Conservation (phyloP, 2,888 invertebrate genomes). For the Reticulitermes lucifugus region DNA sequence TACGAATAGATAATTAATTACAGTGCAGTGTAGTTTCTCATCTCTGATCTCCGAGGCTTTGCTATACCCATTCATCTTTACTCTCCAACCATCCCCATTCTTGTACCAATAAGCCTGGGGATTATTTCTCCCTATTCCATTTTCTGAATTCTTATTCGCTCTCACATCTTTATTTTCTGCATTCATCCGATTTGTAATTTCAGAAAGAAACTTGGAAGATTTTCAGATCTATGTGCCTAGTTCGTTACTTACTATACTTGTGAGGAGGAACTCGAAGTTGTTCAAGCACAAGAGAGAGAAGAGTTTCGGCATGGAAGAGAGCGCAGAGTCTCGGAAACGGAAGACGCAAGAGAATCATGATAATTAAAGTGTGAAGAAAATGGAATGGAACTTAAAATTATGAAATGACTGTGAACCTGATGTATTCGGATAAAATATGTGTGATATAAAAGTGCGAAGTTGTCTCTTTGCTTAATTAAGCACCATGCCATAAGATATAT, state of each 20-base stretch:
- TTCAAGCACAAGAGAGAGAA: neutral
- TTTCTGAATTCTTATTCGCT: neutral
- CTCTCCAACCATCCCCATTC: neutral
- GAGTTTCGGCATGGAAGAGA: too few species aligned
- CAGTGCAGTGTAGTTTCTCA: neutral
- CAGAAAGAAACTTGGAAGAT: neutral
- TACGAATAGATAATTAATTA: neutral
- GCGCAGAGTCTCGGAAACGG: neutral
- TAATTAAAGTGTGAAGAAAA: too few species aligned
- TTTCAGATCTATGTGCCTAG: neutral
- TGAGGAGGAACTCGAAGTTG: neutral
- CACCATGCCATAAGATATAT: too few species aligned
- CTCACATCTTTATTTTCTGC: neutral
- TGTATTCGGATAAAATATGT: too few species aligned
- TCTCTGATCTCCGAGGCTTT: neutral
- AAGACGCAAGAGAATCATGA: too few species aligned
- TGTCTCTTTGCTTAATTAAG: too few species aligned
- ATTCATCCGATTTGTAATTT: neutral
- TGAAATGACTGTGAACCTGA: too few species aligned
- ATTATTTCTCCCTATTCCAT: neutral
- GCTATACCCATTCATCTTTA: neutral
- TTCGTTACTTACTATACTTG: neutral
- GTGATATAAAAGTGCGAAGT: too few species aligned
- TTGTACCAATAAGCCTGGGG: neutral
- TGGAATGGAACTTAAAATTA: too few species aligned